Base-by-base conservation (phyloP, 2,797 vertebrate species). In the Labeo calbasu region DNA sequence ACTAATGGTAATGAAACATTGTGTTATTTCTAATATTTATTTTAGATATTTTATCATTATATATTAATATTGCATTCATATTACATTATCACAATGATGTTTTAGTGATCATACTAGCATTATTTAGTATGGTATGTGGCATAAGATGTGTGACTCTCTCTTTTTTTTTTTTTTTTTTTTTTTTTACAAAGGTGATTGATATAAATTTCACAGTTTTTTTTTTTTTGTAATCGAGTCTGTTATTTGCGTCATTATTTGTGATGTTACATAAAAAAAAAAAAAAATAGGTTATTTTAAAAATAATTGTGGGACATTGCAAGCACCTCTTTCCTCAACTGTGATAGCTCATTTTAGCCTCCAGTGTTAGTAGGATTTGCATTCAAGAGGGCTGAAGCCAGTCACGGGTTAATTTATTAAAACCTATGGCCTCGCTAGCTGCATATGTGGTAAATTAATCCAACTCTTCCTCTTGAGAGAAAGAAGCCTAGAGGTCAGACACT, bases 401-500 rank as follows among this genome's bases (percentile, higher is more conserved):
- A 1, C 48, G 40, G 8, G 50, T 63, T n/a, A 9, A 65, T 50
- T 65, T 28, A 46, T 81, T 14, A 80, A 55, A 69, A 61, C 21
- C 25, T 66, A 51, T 28, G 57, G 14, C n/a, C 36, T 25, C 23
- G 5, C 51, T 80, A 28, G 11, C 5, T 80, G 11, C 25, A 43
- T 80, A 43, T 69, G n/a, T 36, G 9, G 15, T 80, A 57, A 70
- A 57, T 25, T 6, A 57, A 80, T 43, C 66, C 65, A 57, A 46
- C 53, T 75, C 19, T 65, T 50, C 53, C 40, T 81, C 51, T 59
- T 11, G 48, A 11, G 28, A 55, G 4, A 28, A 17, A 32, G 63
- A 65, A 25, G 78, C 43, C 36, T 55, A 66, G 72, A 83, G 21
- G 32, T n/a, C 77, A 79, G 17, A 21, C 48, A 28, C 59, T 66